Base-by-base conservation (phyloP, 2,113 vertebrate genomes). In the Pollachius pollachius region DNA sequence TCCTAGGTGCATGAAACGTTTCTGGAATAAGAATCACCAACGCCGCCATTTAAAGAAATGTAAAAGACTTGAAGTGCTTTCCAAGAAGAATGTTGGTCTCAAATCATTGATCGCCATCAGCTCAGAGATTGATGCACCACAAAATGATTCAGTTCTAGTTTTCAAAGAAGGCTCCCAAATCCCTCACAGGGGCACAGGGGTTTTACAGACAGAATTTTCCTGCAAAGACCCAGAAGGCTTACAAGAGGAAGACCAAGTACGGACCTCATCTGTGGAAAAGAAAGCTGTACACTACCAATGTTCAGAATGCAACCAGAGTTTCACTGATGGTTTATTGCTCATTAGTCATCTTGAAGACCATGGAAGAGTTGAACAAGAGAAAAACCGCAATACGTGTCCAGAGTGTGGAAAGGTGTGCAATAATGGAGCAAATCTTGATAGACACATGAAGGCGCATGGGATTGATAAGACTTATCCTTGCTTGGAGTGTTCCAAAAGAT, bases 311-410 rank as follows among this genome's bases (percentile, higher is more conserved):
- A 89, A 92, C 58, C 69, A 87, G 72, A 92, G 88, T 70, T 93
- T 93, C 70, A 91, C 91, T 11, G 91, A 93, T 79, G 92, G 92
- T 15, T 81, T 93, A 12, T 41, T 90, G 78, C 91, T 93, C 37
- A 92, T 93, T 66, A 92, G 89, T 77, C 92, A 93, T 73, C 89
- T 93, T 18, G 92, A 93, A 80, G 89, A 91, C 67, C 92, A 93
- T 78, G 90, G 91, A 57, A 85, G 90, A 62, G 66, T 89, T 62
- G 90, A 91, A 48, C 86, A 88, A 72, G 79, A 81, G 7, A 87
- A 67, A 76, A 85, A 67, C 68, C 67, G 23, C n/a, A 76, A 79
- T 21, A 70, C 61, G 3, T 93, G 92, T 75, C 0, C 23, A 0
- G 63, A 83, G 52, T 93, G 92, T 81, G 83, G 81, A 0, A 81